Evolutionary conservation across 1,140 invertebrate genomes (phyloP), one percentile per base, ranked within the genome.

Genomic region (Globodera rostochiensis): DNA sequence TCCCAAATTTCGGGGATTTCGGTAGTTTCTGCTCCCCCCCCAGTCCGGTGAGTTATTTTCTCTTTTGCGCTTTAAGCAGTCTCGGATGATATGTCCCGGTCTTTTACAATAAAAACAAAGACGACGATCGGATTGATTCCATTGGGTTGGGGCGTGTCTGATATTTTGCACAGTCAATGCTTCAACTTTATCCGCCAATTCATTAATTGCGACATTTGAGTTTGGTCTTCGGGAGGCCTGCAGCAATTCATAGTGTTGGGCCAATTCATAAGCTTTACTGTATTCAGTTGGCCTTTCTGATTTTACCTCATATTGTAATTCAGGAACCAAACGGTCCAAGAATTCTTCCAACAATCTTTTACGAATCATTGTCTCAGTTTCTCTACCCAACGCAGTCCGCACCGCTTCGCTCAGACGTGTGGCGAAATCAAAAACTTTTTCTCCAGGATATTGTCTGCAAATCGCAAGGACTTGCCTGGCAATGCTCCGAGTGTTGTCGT

Each of bases 71-170:
- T 21, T 7, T 1, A 25, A 7, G 11, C 73, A 74, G 45, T 45
- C 53, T 6, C 6, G 45, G n/a, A 45, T 45, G 2, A 74, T 7
- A 36, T 74, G 73, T 8, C 25, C 53, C n/a, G 73, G n/a, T 50
- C n/a, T 74, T 36, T 74, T 74, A 74, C 73, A 74, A 6, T 74
- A n/a, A 74, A 74, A 74, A 5, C 73, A 74, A 6, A 74, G 2
- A 19, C 73, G 73, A 5, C 11, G 50, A 4, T 53, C 50, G 3
- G 7, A 11, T 11, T 53, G 50, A 53, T 53, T 13, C 1, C 3
- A 53, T 1, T 11, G 13, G 0, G 3, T 53, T 53, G 2, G 47
- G 47, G 47, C n/a, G 0, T 19, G n/a, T 6, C 53, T 74, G n/a
- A 50, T 21, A 50, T 53, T 74, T n/a, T 74, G 73, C 73, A 74